These are phyloP conservation scores for Coturnix japonica DNA, from an alignment of 2,113 vertebrate genomes.

Conservation along the genomic window DNA sequence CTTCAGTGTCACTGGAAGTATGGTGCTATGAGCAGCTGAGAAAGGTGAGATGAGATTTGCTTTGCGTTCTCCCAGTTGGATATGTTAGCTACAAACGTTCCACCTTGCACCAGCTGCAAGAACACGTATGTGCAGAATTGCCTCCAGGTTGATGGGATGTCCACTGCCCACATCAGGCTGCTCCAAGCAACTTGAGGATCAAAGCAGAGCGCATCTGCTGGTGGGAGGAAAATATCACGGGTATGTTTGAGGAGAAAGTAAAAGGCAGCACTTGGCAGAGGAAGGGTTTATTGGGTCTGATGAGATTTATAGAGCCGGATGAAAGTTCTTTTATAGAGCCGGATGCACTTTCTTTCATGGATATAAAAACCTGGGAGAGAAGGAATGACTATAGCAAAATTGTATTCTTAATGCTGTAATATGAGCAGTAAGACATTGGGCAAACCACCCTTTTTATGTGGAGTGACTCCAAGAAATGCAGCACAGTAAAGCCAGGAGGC, in stretches of 20 bases:
- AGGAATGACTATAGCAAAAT: slow-evolving; percentile 41
- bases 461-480: slow-evolving; percentile 31
- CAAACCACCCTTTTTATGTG: slow-evolving; percentile 42
- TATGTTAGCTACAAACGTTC: background rate
- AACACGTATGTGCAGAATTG: background rate
- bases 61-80: background rate
- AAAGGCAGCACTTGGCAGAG: slow-evolving; percentile 23
- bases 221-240: background rate
- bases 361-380: slow-evolving; percentile 31
- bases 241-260: slow-evolving; percentile 23
- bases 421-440: slow-evolving; percentile 18
- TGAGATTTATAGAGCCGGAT: slow-evolving; percentile 65
- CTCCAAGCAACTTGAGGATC: slow-evolving; percentile 12
- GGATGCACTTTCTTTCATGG: slow-evolving; percentile 53
- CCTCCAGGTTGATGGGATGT: background rate
- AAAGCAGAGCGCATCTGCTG: background rate
- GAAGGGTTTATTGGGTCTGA: slow-evolving; percentile 49
- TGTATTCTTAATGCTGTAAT: slow-evolving; percentile 52
- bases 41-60: background rate
- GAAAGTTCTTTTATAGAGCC: slow-evolving; percentile 51
- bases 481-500: background rate
- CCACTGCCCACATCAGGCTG: background rate
- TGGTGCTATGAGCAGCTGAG: background rate
- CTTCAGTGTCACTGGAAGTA: background rate
- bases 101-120: slow-evolving; percentile 19